Evolutionary conservation across 2,888 invertebrate species (phyloP), one percentile per base, ranked within the genome.

Genomic region (Athalia circularis): DNA sequence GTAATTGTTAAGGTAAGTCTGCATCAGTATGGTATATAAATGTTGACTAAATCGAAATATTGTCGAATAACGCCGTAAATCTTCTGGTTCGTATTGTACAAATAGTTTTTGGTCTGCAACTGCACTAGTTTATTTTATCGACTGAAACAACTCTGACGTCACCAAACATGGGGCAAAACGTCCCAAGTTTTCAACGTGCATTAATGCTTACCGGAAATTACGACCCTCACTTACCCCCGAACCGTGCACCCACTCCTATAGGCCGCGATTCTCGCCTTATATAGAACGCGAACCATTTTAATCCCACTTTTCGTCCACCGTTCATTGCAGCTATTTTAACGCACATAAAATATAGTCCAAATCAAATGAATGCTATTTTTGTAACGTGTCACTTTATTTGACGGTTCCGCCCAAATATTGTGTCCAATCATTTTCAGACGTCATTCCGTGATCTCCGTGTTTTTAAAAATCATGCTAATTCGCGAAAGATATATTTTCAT

Each of bases 151-250:
- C n/a, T 57, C 64, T 64, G 78, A 78, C 78, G 78, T 78, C 50
- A 74, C 65, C 29, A 29, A 62, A 54, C 45, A 77, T 48, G 57
- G 48, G 62, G 72, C 50, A 45, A 72, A 78, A 50, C 68, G 29
- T 29, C 2, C 29, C 2, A 29, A 29, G 29, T 29, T 29, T 29
- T 29, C 43, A 68, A 43, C 62, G 50, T 77, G 72, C 78, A 78
- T 78, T 78, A 78, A 65, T 78, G 65, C 70, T 78, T 54, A 7
- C 78, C 78, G 78, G 78, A 78, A 78, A 78, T 78, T 78, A 78
- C 78, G 70, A 11, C 54, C 62, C 48, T 50, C 72, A 8, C 72
- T 72, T 59, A 29, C 72, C 72, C 72, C 59, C 59, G 72, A 43
- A 57, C 72, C 59, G 57, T 47, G 13, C 6, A n/a, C 29, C 45